These are phyloP conservation scores for Zosterops japonicus DNA, from an alignment of 2,113 vertebrate genomes.

Conservation along the genomic window DNA sequence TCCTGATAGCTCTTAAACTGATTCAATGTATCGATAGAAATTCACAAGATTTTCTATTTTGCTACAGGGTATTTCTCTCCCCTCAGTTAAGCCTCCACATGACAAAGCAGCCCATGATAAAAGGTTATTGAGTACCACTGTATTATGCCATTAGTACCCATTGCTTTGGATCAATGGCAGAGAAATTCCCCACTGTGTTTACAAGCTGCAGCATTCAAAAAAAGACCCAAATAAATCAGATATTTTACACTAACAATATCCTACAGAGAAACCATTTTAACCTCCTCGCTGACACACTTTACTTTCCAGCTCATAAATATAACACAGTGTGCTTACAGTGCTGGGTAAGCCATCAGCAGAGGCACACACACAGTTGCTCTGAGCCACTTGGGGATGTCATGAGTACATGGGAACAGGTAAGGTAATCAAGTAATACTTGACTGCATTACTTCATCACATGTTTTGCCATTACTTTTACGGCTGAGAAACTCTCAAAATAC, in stretches of 20 bases:
- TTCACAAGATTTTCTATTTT: background rate
- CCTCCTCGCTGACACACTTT: conserved; percentile 49
- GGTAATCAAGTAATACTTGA: background rate
- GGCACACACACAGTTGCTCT: background rate
- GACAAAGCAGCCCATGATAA: conserved; percentile 55
- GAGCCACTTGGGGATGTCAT: background rate
- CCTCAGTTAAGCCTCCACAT: conserved; percentile 38
- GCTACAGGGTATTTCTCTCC: background rate
- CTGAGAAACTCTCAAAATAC: conserved; percentile 1
- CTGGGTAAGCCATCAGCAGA: background rate
- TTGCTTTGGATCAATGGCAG: conserved; percentile 65
- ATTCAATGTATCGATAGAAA: background rate
- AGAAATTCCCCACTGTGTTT: conserved; percentile 61
- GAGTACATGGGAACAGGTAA: background rate
- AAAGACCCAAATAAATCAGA: conserved; percentile 50
- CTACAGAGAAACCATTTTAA: conserved; percentile 55
- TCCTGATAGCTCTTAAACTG: background rate
- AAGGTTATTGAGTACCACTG: conserved; percentile 47
- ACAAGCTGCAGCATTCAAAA: conserved; percentile 50
- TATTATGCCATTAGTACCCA: conserved; percentile 61
- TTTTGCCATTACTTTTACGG: background rate
- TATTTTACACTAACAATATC: conserved; percentile 58
- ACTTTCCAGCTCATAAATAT: conserved; percentile 56
- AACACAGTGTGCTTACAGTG: background rate
- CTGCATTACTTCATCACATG: background rate